phyloP scores from a whole-genome alignment of 2,888 invertebrate genomes.

The Geotrupes spiniger region DNA sequence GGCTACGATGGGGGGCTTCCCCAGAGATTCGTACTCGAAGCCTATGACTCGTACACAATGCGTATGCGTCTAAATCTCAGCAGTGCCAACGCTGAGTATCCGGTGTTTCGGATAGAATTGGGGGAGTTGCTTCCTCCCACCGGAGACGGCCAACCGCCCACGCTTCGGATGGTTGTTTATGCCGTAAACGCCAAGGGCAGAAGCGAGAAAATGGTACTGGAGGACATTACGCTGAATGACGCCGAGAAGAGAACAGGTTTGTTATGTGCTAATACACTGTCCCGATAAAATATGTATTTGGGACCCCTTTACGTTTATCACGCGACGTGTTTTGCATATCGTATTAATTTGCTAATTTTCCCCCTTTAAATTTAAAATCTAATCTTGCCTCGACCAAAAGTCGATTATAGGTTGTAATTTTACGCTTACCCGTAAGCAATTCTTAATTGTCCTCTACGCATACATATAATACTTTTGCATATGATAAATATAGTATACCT shows the following conservation, averaged over 20 bases:
- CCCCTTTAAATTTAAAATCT: too few relatives aligned
- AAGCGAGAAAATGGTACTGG: constrained; percentile 76
- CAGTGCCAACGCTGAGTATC: constrained; percentile 57
- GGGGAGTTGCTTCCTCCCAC: constrained; percentile 59
- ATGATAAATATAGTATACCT: too few relatives aligned
- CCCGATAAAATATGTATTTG: too few relatives aligned
- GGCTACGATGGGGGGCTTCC: constrained; percentile 89
- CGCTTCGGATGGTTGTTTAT: constrained; percentile 75
- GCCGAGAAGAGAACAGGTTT: constrained; percentile 82
- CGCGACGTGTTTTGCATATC: too few relatives aligned
- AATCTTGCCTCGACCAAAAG: too few relatives aligned
- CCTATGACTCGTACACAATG: constrained; percentile 72
- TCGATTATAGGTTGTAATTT: too few relatives aligned
- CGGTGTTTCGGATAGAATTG: constrained; percentile 63
- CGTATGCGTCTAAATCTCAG: constrained; percentile 68
- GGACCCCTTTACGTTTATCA: too few relatives aligned
- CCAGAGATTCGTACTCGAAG: constrained; percentile 80
- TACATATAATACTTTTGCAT: too few relatives aligned
- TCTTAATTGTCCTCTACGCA: too few relatives aligned
- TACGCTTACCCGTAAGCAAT: too few relatives aligned
- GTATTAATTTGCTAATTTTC: too few relatives aligned
- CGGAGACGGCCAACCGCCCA: constrained; percentile 52
- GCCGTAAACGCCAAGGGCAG: constrained; percentile 83
- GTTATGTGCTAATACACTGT: constrained; percentile 23
- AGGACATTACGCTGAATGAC: constrained; percentile 84